Conservation (phyloP, 2,888 invertebrate genomes). For the Trachelus iudaicus region DNA sequence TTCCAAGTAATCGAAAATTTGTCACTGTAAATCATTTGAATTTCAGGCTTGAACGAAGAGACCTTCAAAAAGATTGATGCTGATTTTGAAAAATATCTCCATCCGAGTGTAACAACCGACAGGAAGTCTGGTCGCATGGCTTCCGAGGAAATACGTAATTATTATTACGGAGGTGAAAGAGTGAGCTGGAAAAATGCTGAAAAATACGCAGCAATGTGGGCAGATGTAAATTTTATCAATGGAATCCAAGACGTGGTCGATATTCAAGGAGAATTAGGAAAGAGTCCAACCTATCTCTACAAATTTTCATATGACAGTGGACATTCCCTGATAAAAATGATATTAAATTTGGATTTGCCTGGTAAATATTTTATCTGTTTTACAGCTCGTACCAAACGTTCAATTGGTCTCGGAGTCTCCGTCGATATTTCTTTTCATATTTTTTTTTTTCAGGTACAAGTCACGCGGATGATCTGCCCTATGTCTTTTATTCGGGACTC, state of each 20-base stretch:
- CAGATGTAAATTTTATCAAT: conserved; percentile 41
- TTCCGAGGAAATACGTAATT: conserved; percentile 30
- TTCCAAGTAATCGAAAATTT: not conserved
- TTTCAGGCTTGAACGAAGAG: conserved; percentile 20
- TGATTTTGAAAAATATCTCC: conserved; percentile 27
- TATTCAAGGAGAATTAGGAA: conserved; percentile 29
- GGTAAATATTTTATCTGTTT: conserved; percentile 35
- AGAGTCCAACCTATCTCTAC: conserved; percentile 46
- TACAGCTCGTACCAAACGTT: not conserved
- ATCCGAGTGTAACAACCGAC: not conserved
- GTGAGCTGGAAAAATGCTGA: conserved; percentile 25
- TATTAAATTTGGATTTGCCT: conserved; percentile 27
- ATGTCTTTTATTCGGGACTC: conserved; percentile 41
- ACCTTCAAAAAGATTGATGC: conserved; percentile 23
- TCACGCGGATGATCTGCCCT: conserved; percentile 50
- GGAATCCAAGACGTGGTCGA: conserved; percentile 41
- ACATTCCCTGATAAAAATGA: conserved; percentile 29
- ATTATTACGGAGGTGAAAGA: conserved; percentile 42
- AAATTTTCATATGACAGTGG: conserved; percentile 45
- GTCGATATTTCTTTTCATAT: no score
- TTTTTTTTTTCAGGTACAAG: conserved; percentile 29
- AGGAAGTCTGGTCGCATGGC: conserved; percentile 26
- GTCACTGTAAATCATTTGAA: not conserved
- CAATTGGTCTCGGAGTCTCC: not conserved
- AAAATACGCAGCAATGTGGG: conserved; percentile 32